Conservation (phyloP, 2,113 vertebrate genomes). For the Lycocorax pyrrhopterus region DNA sequence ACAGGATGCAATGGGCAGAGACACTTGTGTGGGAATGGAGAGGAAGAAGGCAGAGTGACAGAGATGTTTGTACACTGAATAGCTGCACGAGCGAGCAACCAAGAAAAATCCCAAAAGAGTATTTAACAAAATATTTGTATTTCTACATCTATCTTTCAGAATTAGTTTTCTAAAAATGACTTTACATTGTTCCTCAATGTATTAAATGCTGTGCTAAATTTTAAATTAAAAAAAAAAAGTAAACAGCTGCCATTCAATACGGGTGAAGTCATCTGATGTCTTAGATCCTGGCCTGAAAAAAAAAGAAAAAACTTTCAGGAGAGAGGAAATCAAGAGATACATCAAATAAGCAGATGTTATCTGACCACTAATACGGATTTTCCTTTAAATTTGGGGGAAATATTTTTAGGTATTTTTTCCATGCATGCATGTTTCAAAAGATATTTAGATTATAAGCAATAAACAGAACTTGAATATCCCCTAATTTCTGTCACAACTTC, state of each 20-base stretch:
- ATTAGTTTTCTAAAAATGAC: not conserved
- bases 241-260: not conserved
- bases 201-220: not conserved
- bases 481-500: not conserved
- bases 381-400: not conserved
- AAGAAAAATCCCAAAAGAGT: accelerated
- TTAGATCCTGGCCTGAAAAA: not conserved
- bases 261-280: not conserved
- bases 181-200: not conserved
- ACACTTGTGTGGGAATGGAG: not conserved
- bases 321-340: not conserved
- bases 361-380: not conserved
- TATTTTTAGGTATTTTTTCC: not conserved
- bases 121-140: not conserved
- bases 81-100: not conserved
- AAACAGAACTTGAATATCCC: not conserved
- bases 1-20: not conserved
- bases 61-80: not conserved
- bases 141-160: not conserved
- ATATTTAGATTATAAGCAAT: not conserved
- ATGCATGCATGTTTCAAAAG: not conserved
- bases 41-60: not conserved
- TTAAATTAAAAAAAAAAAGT: not conserved
- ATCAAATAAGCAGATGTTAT: not conserved
- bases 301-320: not conserved